phyloP scores from a whole-genome alignment of 2,797 vertebrate species.

The Protosalanx chinensis region DNA sequence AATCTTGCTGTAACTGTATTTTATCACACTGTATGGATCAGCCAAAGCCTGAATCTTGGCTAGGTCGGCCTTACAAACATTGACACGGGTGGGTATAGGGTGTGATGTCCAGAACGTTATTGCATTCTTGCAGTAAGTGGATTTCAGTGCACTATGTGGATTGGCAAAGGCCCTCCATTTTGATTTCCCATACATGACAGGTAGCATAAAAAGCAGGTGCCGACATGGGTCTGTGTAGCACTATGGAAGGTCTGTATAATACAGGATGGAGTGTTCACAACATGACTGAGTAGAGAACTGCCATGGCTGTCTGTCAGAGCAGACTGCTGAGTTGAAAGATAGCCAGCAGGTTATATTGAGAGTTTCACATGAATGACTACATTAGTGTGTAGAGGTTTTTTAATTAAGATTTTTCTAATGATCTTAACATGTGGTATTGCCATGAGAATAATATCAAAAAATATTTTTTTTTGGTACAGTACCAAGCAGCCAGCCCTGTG shows the following conservation, averaged over 20 bases:
- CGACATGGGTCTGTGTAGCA: no score
- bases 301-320: not conserved
- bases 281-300: not conserved
- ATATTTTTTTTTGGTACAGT: slow-evolving; percentile 1
- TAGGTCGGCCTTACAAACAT: no score
- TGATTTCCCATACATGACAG: no score
- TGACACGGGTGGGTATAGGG: no score
- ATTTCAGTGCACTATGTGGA: no score
- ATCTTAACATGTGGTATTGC: slow-evolving; percentile 11
- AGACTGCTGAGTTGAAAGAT: not conserved
- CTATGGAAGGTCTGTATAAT: not conserved
- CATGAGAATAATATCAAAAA: slow-evolving; percentile 19
- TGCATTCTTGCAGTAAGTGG: no score
- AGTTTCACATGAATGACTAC: not conserved
- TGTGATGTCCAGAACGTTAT: no score
- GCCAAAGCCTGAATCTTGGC: no score
- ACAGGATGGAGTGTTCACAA: not conserved
- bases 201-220: no score
- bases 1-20: not conserved
- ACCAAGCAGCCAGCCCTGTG: not conserved
- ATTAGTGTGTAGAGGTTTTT: slow-evolving; percentile 7
- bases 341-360: slow-evolving; percentile 5
- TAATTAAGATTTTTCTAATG: slow-evolving; percentile 27
- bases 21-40: no score
- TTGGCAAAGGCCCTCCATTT: no score